Percentiles rank a stretch among this genome's conserved stretches.
phyloP scores from a whole-genome alignment of 2,888 invertebrate genomes.

The Drosophila heteroneura region DNA sequence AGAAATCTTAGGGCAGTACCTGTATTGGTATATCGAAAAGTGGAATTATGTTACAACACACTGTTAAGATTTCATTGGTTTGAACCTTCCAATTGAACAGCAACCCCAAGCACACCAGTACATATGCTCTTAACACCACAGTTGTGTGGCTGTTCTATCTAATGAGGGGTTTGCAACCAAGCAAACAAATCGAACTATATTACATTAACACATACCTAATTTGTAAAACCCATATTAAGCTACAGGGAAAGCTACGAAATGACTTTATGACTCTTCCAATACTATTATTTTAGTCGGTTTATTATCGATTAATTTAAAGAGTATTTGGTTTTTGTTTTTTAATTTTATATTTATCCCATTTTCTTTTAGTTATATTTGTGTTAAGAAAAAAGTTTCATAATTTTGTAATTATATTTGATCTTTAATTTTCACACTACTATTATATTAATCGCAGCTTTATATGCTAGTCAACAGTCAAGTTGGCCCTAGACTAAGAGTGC shows the following conservation, averaged over 20 bases:
- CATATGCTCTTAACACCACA: background rate
- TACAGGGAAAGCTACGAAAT: background rate
- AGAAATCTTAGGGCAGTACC: background rate
- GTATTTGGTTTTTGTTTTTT: background rate
- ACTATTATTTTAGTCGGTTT: background rate
- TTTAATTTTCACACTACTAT: too few species aligned
- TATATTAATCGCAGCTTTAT: background rate
- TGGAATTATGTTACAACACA: background rate
- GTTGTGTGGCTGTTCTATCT: background rate
- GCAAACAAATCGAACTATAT: background rate
- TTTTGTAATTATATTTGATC: too few species aligned
- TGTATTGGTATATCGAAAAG: background rate
- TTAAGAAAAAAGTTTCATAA: too few species aligned
- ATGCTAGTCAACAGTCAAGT: background rate
- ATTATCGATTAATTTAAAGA: background rate
- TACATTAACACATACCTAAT: background rate
- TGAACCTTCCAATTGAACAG: background rate
- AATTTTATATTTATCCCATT: background rate
- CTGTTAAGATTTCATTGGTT: background rate
- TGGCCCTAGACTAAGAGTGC: background rate
- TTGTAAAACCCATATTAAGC: background rate
- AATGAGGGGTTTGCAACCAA: background rate
- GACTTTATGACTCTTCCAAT: background rate
- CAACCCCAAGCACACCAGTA: background rate
- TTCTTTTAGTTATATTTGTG: background rate